Percentiles rank a stretch among this genome's conserved stretches.
phyloP scores from a whole-genome alignment of 2,797 vertebrate genomes.

The Epinephelus malabaricus region DNA sequence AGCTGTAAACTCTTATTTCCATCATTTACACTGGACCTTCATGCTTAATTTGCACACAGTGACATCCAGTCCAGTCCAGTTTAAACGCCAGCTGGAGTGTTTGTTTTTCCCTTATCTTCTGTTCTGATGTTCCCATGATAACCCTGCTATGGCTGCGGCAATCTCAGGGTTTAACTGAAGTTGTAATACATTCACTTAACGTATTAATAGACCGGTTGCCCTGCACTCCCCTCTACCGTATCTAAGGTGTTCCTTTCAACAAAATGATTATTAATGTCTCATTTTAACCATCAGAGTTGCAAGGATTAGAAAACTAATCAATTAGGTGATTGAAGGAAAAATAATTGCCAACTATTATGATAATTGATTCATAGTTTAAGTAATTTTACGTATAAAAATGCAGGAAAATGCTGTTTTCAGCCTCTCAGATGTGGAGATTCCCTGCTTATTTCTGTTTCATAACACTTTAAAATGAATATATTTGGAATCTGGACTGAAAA shows the following conservation, averaged over 20 bases:
- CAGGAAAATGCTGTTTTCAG: too few relatives aligned
- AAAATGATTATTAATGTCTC: background rate
- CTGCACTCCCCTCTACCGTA: background rate
- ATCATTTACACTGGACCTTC: background rate
- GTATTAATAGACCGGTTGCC: background rate
- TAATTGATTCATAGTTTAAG: too few relatives aligned
- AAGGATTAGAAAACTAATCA: too few relatives aligned
- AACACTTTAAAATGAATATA: too few relatives aligned
- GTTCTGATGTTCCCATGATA: slow-evolving; percentile 27
- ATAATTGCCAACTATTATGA: too few relatives aligned
- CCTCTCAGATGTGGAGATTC: too few relatives aligned
- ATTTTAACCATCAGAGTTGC: background rate
- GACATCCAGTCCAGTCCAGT: slow-evolving; percentile 3
- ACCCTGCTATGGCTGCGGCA: background rate
- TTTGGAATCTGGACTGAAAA: too few relatives aligned
- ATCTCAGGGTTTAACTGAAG: slow-evolving; percentile 11
- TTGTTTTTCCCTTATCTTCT: slow-evolving; percentile 34
- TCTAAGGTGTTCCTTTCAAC: background rate
- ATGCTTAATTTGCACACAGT: background rate
- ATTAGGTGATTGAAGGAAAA: too few relatives aligned
- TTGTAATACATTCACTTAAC: background rate
- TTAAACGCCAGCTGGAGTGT: background rate
- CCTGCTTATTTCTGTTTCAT: too few relatives aligned
- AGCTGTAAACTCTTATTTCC: background rate
- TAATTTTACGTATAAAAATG: too few relatives aligned